Conservation (phyloP, 2,888 invertebrate species). For the Plagodis pulveraria region DNA sequence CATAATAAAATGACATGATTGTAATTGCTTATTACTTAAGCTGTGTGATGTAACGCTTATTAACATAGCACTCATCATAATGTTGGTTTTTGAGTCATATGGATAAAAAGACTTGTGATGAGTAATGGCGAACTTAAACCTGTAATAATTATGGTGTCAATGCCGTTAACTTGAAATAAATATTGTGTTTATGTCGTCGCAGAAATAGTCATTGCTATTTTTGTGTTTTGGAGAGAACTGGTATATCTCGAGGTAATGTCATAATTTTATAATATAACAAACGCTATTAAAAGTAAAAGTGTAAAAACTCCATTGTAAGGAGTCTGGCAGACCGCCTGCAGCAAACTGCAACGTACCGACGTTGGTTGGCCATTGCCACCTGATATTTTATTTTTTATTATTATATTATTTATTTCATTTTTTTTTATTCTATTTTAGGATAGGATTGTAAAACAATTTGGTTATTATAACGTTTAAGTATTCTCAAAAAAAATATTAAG, state of each 20-base stretch:
- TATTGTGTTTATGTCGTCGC: conserved; percentile 1
- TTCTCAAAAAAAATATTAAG: too few relatives aligned
- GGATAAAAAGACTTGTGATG: conserved; percentile 29
- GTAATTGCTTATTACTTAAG: conserved; percentile 22
- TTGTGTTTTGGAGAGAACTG: conserved; percentile 2
- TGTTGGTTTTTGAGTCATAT: conserved; percentile 28
- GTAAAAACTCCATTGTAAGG: too few relatives aligned
- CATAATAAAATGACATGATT: conserved; percentile 28
- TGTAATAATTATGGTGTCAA: conserved; percentile 20
- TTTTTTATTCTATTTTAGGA: too few relatives aligned
- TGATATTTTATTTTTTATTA: too few relatives aligned
- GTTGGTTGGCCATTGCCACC: too few relatives aligned
- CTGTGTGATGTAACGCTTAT: conserved; percentile 31
- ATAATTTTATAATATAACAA: too few relatives aligned
- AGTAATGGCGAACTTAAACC: conserved; percentile 31
- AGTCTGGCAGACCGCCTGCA: too few relatives aligned
- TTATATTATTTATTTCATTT: too few relatives aligned
- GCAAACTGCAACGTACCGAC: too few relatives aligned
- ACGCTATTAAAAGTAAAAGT: too few relatives aligned
- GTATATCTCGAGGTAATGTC: conserved; percentile 1
- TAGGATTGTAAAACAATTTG: too few relatives aligned
- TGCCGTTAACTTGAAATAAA: conserved; percentile 15
- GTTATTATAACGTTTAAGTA: too few relatives aligned
- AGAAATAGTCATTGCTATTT: conserved; percentile 10
- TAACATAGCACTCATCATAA: conserved; percentile 29